Base-by-base conservation (phyloP, 1,140 invertebrate genomes). In the Ridgeia piscesae region DNA sequence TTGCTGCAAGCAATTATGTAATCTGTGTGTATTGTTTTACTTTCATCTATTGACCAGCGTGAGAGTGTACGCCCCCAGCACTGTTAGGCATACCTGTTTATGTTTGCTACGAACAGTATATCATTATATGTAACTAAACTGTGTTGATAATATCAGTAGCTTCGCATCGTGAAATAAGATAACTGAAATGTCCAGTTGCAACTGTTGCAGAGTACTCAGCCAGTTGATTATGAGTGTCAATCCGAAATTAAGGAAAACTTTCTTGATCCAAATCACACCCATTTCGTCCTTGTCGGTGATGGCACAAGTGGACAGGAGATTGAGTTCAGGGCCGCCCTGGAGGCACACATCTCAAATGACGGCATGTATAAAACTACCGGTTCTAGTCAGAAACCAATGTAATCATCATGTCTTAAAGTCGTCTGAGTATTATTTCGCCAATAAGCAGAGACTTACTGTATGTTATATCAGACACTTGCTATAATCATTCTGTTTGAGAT, bases 231-330 rank as follows among this genome's bases (percentile, higher is more conserved):
- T 93, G 34, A 93, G 94, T 21, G 89, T 92, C 9, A 31, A 11
- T 9, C 27, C 11, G 92, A 93, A 27, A 91, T 94, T 14, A 90
- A 89, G 50, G 93, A 94, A 89, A 94, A 93, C 4, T 95, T 95
- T 31, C 94, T 96, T 11, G 96, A 96, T 94, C 95, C 95, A 0
- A 96, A 96, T 93, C 96, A 96, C 94, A 95, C 96, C 1, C 96
- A 96, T 93, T 96, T 96, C 93, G 95, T 96, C 31, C 93, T 96
- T 89, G 96, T 96, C 14, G 96, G 96, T 93, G 95, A 96, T 94
- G 96, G 96, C 0, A 95, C 95, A 48, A 93, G 94, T 90, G 95
- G 94, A 88, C 94, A 93, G 33, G 96, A 96, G 93, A 96, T 96
- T 48, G 90, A 94, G 34, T 95, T 96, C 91, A 89, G 95, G 21